Evolutionary conservation across 2,113 vertebrate genomes (phyloP), one percentile per base, ranked within the genome.

Genomic region (Hippolais icterina): DNA sequence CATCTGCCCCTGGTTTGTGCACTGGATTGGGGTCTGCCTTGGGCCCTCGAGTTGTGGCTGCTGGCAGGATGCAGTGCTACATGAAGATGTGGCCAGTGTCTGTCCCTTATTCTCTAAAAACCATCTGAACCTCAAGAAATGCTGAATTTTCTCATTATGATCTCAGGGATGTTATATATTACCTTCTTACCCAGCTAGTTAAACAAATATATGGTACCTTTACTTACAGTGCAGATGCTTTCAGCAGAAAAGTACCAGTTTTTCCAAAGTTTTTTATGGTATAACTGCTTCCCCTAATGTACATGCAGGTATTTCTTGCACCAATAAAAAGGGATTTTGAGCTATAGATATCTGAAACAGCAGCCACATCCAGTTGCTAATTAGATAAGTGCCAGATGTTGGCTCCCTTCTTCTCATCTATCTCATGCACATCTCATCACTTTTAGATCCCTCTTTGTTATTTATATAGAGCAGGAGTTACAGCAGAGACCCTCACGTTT

Each of bases 381-480:
- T 97, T 90, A 97, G 93, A 35, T 85, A 80, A 96, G 86, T 74
- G 88, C 75, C 50, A 74, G 79, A 70, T 93, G 79, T 64, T 94
- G 82, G 35, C 74, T 90, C 23, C 61, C 35, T 75, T 80, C 28
- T 77, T 52, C 80, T 94, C 15, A 2, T 92, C 50, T 92, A n/a
- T 84, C 65, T 94, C 94, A 89, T 65, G 17, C 46, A 33, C 41
- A 28, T 80, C 63, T 72, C 33, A 15, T 47, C 15, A 11, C n/a
- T 87, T 89, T 71, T 37, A 20, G 53, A 74, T 72, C 68, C 59
- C 37, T 75, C 92, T 60, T 71, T 82, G 49, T 39, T 87, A 37
- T 79, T 68, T 52, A 22, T 11, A 27, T 3, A 56, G 66, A 72
- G 56, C 74, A 60, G 63, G 61, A 71, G 35, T 46, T 74, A 16